Percentiles rank a stretch among this genome's conserved stretches.
Conservation (phyloP, 2,888 invertebrate genomes). For the Zele albiditarsus region DNA sequence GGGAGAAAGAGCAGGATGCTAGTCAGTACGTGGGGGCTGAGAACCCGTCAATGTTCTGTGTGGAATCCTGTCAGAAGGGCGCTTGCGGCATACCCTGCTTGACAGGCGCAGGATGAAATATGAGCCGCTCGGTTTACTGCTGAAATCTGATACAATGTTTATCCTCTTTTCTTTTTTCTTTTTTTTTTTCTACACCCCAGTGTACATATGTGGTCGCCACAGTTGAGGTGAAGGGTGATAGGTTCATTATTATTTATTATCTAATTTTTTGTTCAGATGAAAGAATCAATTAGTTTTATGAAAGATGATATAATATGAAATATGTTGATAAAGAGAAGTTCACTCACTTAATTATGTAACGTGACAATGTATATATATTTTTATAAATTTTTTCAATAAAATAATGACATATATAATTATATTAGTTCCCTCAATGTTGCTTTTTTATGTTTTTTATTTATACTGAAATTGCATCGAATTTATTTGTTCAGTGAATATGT, state of each 20-base stretch:
- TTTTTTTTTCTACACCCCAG: neutral
- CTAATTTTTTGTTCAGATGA: neutral
- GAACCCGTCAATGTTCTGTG: conserved; percentile 27
- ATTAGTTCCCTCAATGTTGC: too few species aligned
- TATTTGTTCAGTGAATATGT: too few species aligned
- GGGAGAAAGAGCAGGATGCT: neutral
- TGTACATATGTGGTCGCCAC: neutral
- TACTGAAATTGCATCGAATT: too few species aligned
- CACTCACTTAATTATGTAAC: neutral
- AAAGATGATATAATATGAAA: too few species aligned
- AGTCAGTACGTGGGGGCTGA: neutral
- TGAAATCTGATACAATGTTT: conserved; percentile 34
- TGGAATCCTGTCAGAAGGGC: conserved; percentile 25
- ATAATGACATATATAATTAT: too few species aligned
- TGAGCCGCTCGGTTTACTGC: conserved; percentile 25
- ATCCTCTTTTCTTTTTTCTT: neutral
- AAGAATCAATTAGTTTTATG: too few species aligned
- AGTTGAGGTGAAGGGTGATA: neutral
- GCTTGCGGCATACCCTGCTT: conserved; percentile 25
- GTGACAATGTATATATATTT: neutral
- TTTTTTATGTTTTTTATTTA: too few species aligned
- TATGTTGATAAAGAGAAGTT: too few species aligned
- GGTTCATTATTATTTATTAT: conserved; percentile 9
- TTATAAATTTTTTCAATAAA: too few species aligned
- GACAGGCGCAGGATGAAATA: conserved; percentile 31